Base-by-base conservation (phyloP, 2,888 invertebrate species). In the Drosophila tripunctata region DNA sequence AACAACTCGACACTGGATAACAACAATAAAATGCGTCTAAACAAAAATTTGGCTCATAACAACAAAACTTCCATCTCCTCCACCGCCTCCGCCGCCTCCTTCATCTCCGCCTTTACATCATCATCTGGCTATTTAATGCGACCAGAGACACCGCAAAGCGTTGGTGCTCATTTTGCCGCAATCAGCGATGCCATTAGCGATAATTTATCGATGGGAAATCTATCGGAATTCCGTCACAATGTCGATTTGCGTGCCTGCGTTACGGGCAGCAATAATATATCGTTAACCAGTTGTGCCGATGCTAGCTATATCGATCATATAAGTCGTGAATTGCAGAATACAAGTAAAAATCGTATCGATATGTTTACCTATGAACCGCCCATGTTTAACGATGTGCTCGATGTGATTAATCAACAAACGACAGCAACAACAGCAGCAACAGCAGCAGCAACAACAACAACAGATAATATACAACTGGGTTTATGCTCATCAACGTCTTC, bases 211-310 rank as follows among this genome's bases (percentile, higher is more conserved):
- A 10, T 17, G 4, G 10, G 7, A 4, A 17, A 17, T 0, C n/a
- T 14, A 2, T 36, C 82, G 2, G 90, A 89, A 36, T 91, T 91
- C 65, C 88, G 87, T 12, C 92, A 92, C 61, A 86, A 80, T 44
- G 90, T 91, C 14, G 91, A 91, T 71, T 69, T 92, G 64, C 78
- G 87, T 10, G 91, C 91, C 55, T 92, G 91, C 57, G 86, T 91
- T 6, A 90, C 90, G 86, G 92, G 92, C 58, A 91, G 91, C 67
- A 91, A 91, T 67, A 90, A 90, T 35, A 91, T 91, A 2, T 82
- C 87, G n/a, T 52, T 91, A 38, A 75, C 78, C 4, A 67, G 35
- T 38, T 56, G 60, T 47, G 88, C 81, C 54, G 75, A 83, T 27
- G 77, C 77, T 30, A 85, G 71, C 6, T 82, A 78, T 10, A 91